A percentile compares a stretch with the other conserved stretches of the same genome.
These are phyloP conservation scores for Caenorhabditis auriculariae DNA, from an alignment of 2,888 invertebrate genomes.

Conservation along the genomic window DNA sequence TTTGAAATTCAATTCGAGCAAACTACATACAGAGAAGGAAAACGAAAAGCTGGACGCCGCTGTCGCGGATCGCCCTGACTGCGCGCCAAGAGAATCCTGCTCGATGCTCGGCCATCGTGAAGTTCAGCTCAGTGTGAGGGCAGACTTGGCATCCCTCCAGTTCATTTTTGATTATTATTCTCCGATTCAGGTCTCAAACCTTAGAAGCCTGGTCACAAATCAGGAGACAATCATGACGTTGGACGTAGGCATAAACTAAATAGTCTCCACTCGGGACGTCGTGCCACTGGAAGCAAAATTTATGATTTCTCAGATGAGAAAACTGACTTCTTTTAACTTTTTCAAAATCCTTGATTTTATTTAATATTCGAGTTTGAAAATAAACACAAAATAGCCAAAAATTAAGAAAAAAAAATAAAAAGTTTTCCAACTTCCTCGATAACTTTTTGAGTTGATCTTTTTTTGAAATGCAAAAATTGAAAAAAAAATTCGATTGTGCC, in stretches of 20 bases:
- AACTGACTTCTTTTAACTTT: too few relatives aligned
- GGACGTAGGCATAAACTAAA: constrained; percentile 40
- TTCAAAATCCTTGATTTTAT: too few relatives aligned
- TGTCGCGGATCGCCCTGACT: constrained; percentile 10
- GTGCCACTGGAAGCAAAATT: constrained; percentile 12
- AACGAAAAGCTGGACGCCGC: constrained; percentile 2
- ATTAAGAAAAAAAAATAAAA: too few relatives aligned
- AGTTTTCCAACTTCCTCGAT: too few relatives aligned
- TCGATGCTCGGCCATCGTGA: constrained; percentile 32
- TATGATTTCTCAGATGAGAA: too few relatives aligned
- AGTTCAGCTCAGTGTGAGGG: constrained; percentile 43
- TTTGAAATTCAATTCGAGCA: background rate
- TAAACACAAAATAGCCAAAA: too few relatives aligned
- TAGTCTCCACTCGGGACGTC: constrained; percentile 36
- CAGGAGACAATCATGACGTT: constrained; percentile 46
- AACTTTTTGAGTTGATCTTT: too few relatives aligned
- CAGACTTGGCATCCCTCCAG: constrained; percentile 21
- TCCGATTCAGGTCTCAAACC: too few relatives aligned
- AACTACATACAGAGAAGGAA: background rate
- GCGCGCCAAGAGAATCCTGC: constrained; percentile 14
- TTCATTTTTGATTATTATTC: too few relatives aligned
- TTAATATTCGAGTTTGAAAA: too few relatives aligned
- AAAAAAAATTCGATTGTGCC: too few relatives aligned
- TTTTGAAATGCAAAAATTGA: too few relatives aligned
- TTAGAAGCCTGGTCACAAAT: constrained; percentile 19